A percentile compares a stretch with the other conserved stretches of the same genome.
phyloP scores from a whole-genome alignment of 2,888 invertebrate genomes.

The Leucophenga montana region DNA sequence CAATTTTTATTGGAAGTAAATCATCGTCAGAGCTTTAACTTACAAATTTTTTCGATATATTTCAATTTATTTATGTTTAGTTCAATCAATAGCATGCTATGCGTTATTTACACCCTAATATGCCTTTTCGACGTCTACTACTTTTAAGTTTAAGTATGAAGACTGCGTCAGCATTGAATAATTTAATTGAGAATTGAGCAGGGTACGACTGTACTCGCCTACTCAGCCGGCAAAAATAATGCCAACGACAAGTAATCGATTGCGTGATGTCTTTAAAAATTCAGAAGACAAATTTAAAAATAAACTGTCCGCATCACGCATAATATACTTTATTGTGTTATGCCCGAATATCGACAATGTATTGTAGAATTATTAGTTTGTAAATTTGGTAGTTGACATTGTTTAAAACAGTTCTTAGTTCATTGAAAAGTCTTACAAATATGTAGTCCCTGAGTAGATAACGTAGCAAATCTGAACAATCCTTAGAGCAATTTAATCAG shows the following conservation, averaged over 20 bases:
- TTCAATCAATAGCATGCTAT: slow-evolving; percentile 5
- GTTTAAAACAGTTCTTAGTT: too few relatives aligned
- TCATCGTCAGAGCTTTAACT: neutral
- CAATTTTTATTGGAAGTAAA: neutral
- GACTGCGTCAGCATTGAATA: neutral
- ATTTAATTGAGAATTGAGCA: neutral
- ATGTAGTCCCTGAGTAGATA: too few relatives aligned
- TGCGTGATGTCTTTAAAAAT: neutral
- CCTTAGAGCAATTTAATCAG: too few relatives aligned
- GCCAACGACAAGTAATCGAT: neutral
- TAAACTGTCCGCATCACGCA: neutral
- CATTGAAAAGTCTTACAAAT: too few relatives aligned
- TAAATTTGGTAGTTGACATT: too few relatives aligned
- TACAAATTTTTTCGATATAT: neutral
- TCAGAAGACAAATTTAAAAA: neutral
- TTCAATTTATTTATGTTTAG: neutral
- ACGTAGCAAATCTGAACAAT: too few relatives aligned
- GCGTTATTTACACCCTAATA: neutral
- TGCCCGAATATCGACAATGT: too few relatives aligned
- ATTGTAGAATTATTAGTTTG: too few relatives aligned
- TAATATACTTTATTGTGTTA: neutral
- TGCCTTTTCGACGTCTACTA: neutral
- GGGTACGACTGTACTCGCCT: neutral
- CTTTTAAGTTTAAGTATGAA: neutral
- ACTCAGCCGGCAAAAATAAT: neutral